Percentiles rank a stretch among this genome's conserved stretches.
These are phyloP conservation scores for Volucella inflata DNA, from an alignment of 2,888 invertebrate species.

Conservation along the genomic window DNA sequence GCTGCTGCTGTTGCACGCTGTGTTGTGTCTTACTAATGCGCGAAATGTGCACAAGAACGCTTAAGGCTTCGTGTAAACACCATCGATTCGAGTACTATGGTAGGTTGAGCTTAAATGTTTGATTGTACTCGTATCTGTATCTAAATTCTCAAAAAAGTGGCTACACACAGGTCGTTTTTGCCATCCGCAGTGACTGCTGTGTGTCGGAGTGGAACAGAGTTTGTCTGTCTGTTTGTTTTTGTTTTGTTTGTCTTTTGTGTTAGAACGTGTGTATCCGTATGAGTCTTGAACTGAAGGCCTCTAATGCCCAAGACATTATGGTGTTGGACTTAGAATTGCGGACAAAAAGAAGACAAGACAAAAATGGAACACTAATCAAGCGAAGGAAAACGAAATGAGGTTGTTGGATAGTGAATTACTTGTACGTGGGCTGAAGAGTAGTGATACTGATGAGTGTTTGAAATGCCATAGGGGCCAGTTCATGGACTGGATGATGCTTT, in stretches of 20 bases:
- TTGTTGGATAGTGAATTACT: background rate
- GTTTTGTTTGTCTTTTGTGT: background rate
- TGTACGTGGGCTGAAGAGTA: background rate
- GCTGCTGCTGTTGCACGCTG: constrained; percentile 13
- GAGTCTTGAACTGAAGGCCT: constrained; percentile 12
- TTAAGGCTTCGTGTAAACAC: constrained; percentile 14
- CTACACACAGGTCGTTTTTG: background rate
- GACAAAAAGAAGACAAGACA: background rate
- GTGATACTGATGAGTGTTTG: constrained; percentile 19
- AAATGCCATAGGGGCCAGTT: constrained; percentile 39
- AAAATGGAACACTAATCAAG: constrained; percentile 12
- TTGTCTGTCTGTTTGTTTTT: background rate
- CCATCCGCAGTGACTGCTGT: background rate
- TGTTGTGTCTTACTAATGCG: constrained; percentile 18
- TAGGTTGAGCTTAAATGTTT: constrained; percentile 20
- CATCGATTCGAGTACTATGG: background rate
- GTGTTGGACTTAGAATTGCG: constrained; percentile 11
- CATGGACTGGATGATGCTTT: constrained; percentile 10
- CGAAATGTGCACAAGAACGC: constrained; percentile 12
- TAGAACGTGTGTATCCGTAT: background rate
- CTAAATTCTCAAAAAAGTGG: background rate
- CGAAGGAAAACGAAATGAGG: background rate
- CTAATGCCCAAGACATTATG: constrained; percentile 25
- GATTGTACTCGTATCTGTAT: background rate
- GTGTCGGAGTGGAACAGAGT: constrained; percentile 1